phyloP scores from a whole-genome alignment of 2,113 vertebrate genomes.

The Heloderma charlesbogerti region DNA sequence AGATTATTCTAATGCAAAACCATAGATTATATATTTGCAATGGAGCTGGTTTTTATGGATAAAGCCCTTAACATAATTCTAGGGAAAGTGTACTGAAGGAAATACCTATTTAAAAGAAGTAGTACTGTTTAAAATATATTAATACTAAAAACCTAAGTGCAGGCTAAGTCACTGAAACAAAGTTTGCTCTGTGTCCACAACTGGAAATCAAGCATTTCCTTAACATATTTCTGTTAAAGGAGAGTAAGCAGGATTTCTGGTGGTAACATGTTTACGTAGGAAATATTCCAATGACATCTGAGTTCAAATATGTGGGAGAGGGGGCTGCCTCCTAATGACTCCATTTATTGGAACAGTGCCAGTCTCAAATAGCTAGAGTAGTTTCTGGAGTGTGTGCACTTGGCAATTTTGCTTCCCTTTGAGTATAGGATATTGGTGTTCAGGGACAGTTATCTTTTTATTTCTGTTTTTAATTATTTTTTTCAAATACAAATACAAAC shows the following conservation, averaged over 20 bases:
- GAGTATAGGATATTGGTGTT: conserved; percentile 3
- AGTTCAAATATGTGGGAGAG: conserved; percentile 44
- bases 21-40: background rate
- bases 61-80: background rate
- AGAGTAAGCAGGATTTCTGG: conserved; percentile 35
- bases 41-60: background rate
- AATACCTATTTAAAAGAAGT: background rate
- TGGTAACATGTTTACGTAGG: conserved; percentile 52
- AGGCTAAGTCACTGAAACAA: background rate
- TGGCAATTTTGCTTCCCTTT: conserved; percentile 20
- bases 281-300: conserved; percentile 54
- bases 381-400: background rate
- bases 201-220: conserved; percentile 2
- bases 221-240: conserved; percentile 16
- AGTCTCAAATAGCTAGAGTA: conserved; percentile 22
- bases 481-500: too few species aligned
- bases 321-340: conserved; percentile 48
- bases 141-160: background rate
- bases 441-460: background rate
- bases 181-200: conserved; percentile 10
- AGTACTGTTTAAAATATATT: background rate
- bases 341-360: conserved; percentile 34
- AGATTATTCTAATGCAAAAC: background rate
- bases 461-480: too few species aligned
- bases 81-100: background rate